Conservation (phyloP, 2,113 vertebrate genomes). For the Mobula birostris region DNA sequence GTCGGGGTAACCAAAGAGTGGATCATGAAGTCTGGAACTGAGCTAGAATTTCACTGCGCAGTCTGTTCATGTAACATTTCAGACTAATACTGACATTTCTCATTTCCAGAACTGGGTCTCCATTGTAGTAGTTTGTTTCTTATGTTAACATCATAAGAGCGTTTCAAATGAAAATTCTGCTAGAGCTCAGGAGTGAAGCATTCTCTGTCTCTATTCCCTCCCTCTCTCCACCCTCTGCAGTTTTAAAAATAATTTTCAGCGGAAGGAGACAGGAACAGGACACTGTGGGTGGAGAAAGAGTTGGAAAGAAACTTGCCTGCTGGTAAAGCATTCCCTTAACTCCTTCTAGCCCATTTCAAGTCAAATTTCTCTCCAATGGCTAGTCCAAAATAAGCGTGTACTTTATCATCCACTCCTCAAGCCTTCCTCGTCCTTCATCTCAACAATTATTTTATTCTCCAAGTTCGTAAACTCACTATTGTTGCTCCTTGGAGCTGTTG, state of each 20-base stretch:
- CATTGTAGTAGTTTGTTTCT: not conserved
- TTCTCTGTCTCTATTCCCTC: not conserved
- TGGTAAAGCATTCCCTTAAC: conserved; percentile 13
- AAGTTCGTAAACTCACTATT: not conserved
- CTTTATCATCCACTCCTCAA: not conserved
- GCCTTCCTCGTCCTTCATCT: not conserved
- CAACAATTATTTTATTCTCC: not conserved
- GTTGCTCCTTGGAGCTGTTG: not conserved
- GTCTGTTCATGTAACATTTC: not conserved
- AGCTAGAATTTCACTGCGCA: not conserved
- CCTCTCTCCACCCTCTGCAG: not conserved
- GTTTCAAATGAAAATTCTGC: not conserved
- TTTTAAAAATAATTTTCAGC: not conserved
- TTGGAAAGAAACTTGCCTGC: not conserved
- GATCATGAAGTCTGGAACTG: too few species aligned
- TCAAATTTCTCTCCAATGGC: not conserved
- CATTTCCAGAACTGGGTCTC: not conserved
- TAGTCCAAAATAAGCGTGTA: not conserved
- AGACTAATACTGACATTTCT: not conserved
- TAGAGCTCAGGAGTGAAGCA: not conserved
- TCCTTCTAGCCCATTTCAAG: not conserved
- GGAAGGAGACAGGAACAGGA: not conserved
- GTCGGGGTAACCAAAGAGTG: not conserved
- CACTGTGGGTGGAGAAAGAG: conserved; percentile 7
- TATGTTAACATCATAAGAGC: not conserved